These are phyloP conservation scores for Sylvilagus bachmani DNA, from an alignment of 2,113 vertebrate genomes.

Conservation along the genomic window DNA sequence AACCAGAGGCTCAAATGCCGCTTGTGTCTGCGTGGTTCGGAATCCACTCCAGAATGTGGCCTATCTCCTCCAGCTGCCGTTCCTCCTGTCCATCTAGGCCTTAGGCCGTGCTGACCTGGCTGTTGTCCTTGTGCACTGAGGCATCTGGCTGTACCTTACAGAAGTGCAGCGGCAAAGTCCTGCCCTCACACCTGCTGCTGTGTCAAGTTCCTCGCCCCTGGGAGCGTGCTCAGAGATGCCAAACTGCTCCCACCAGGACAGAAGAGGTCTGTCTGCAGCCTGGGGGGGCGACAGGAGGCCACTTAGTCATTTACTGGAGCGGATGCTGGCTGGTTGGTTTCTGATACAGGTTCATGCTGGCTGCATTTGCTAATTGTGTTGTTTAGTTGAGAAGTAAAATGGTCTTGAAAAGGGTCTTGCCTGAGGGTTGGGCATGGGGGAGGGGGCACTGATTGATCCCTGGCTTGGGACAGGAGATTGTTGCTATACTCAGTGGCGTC, in stretches of 20 bases:
- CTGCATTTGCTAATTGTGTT: constrained; percentile 86
- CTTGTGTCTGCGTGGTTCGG: constrained; percentile 61
- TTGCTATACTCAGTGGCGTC: constrained; percentile 82
- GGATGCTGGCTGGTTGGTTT: constrained; percentile 53
- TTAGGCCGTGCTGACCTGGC: constrained; percentile 77
- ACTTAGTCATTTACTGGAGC: not conserved
- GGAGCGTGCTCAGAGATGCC: constrained; percentile 52
- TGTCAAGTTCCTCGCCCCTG: not conserved
- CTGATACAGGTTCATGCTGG: constrained; percentile 83
- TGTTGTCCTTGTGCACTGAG: constrained; percentile 37
- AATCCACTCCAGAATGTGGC: constrained; percentile 57
- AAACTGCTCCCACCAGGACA: not conserved
- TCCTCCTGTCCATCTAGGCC: constrained; percentile 82
- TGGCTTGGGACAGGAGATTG: constrained; percentile 84
- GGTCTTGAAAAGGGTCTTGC: constrained; percentile 77
- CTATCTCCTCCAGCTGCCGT: constrained; percentile 11
- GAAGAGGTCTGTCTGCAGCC: constrained; percentile 69
- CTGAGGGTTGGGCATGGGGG: not conserved
- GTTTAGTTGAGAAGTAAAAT: constrained; percentile 83
- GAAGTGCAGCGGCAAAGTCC: not conserved
- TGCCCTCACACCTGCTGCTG: fast-evolving
- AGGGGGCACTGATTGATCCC: constrained; percentile 84
- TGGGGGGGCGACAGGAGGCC: not conserved
- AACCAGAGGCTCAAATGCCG: constrained; percentile 53
- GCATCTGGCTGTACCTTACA: not conserved